A percentile compares a stretch with the other conserved stretches of the same genome.
Evolutionary conservation across 53 echinoderm and acorn worm species (phyloP).

Genomic region (Luidia sarsii): DNA sequence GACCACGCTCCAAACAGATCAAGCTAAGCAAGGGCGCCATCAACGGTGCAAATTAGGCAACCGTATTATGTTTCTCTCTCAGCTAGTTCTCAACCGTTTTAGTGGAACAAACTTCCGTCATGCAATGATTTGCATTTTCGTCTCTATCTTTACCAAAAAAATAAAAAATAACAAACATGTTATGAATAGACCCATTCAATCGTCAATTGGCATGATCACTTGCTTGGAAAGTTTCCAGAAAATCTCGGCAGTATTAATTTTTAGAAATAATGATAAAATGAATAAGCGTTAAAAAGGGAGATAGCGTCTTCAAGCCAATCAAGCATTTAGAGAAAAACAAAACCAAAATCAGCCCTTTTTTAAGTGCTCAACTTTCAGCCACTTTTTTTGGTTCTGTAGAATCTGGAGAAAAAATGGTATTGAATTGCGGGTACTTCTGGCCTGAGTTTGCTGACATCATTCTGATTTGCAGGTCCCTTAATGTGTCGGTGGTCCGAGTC

Average conservation of each 20-base stretch:
- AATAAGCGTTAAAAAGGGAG: no score
- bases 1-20: neutral
- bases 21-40: conserved; percentile 1
- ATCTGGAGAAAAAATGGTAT: neutral
- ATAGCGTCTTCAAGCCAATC: conserved; percentile 8
- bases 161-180: no score
- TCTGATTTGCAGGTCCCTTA: no score
- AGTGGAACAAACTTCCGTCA: conserved; percentile 30
- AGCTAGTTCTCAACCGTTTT: no score
- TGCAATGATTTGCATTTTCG: conserved; percentile 8
- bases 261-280: no score
- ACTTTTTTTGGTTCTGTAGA: no score
- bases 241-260: no score
- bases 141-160: no score
- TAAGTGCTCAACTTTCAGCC: neutral
- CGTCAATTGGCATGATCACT: conserved; percentile 50
- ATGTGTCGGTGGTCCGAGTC: no score
- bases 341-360: conserved; percentile 7
- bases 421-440: conserved; percentile 38
- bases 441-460: conserved; percentile 12
- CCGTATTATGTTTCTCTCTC: no score
- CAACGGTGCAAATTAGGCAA: conserved; percentile 37
- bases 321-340: conserved; percentile 2
- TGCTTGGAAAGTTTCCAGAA: neutral
- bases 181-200: no score